Percentiles rank a stretch among this genome's conserved stretches.
These are phyloP conservation scores for Periparus ater DNA, from an alignment of 2,797 vertebrate genomes.

Conservation along the genomic window DNA sequence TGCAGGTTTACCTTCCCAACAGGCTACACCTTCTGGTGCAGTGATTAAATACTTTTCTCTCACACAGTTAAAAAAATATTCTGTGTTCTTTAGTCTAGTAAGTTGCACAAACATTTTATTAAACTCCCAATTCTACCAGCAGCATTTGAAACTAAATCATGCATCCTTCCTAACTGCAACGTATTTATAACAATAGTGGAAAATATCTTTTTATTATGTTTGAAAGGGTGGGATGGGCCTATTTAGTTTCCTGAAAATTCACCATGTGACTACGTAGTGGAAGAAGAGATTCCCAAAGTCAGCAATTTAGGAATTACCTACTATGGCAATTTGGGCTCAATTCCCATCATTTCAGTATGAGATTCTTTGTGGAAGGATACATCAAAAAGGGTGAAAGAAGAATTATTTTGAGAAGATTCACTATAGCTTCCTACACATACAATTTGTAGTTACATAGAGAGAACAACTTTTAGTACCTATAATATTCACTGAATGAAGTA, in stretches of 20 bases:
- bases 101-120: background rate
- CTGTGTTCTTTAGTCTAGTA: background rate
- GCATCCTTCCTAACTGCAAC: background rate
- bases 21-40: background rate
- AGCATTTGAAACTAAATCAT: background rate
- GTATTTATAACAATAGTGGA: background rate
- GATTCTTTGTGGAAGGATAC: background rate
- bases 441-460: background rate
- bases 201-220: background rate
- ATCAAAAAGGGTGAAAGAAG: background rate
- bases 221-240: background rate
- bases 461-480: background rate
- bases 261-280: fast-evolving
- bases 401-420: background rate
- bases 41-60: background rate
- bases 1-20: background rate
- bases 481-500: background rate
- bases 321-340: background rate
- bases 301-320: background rate
- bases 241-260: background rate
- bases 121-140: background rate
- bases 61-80: background rate
- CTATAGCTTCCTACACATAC: background rate
- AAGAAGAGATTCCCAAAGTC: background rate
- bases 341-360: background rate